Evolutionary conservation across 1,140 invertebrate species (phyloP).

Genomic region (Hyposmocoma kahamanoa): DNA sequence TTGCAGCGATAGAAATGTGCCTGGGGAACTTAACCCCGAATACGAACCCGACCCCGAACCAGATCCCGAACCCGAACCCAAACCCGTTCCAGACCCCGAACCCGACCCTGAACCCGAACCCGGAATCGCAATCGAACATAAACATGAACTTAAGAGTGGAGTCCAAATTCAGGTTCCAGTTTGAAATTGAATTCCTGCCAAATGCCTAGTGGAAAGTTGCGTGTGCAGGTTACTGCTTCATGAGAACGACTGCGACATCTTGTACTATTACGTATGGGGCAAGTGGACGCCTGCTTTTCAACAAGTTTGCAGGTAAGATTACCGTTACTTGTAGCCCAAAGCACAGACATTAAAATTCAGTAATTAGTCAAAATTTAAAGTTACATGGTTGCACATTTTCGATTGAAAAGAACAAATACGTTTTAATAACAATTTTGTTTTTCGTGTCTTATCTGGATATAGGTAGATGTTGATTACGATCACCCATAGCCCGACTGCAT

Average conservation of each 20-base stretch:
- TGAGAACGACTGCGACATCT: constrained; percentile 72
- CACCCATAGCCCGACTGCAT: too few species aligned
- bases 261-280: constrained; percentile 75
- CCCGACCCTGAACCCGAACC: constrained; percentile 5
- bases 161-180: too few species aligned
- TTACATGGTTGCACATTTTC: too few species aligned
- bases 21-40: constrained; percentile 10
- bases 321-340: not conserved
- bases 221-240: constrained; percentile 65
- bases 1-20: constrained; percentile 51
- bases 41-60: not conserved
- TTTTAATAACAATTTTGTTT: too few species aligned
- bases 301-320: constrained; percentile 52
- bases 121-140: too few species aligned
- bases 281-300: constrained; percentile 74
- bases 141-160: too few species aligned
- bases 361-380: too few species aligned
- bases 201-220: constrained; percentile 46
- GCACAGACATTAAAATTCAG: too few species aligned
- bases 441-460: too few species aligned
- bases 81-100: constrained; percentile 9
- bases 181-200: constrained; percentile 22
- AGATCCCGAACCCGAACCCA: constrained; percentile 2
- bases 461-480: too few species aligned
- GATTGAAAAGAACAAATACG: too few species aligned